These are phyloP conservation scores for Chelidonichthys spinosus DNA, from an alignment of 2,797 vertebrate species.

Conservation along the genomic window DNA sequence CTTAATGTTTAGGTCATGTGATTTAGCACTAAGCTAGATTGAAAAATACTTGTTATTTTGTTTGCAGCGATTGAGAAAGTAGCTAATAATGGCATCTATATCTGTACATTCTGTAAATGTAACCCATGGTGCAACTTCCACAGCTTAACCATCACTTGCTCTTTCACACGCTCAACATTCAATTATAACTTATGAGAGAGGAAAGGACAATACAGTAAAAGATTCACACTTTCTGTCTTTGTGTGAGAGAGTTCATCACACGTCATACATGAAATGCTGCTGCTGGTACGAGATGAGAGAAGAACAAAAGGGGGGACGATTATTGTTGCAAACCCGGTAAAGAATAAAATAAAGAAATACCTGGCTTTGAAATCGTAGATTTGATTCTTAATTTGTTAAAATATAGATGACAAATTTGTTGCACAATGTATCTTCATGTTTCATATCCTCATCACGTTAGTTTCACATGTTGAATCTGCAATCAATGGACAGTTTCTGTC, in stretches of 20 bases:
- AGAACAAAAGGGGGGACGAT: neutral
- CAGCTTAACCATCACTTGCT: conserved; percentile 28
- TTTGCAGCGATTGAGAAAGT: neutral
- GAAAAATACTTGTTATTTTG: neutral
- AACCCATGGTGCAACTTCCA: neutral
- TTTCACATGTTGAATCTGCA: conserved; percentile 10
- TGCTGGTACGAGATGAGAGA: conserved; percentile 15
- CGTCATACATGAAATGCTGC: conserved; percentile 21
- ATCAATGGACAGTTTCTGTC: neutral
- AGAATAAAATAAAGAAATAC: neutral
- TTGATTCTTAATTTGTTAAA: neutral
- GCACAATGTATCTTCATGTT: neutral
- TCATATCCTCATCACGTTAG: conserved; percentile 9
- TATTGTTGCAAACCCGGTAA: neutral
- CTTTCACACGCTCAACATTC: conserved; percentile 12
- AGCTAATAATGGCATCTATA: neutral
- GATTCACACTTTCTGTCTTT: conserved; percentile 59
- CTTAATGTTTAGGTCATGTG: conserved; percentile 30
- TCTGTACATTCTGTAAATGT: conserved; percentile 1
- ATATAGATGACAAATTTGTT: neutral
- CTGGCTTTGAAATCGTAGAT: neutral
- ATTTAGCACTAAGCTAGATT: conserved; percentile 14
- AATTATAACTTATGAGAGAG: conserved; percentile 69
- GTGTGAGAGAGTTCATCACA: conserved; percentile 30
- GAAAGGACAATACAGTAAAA: conserved; percentile 65